These are phyloP conservation scores for Dinocampus coccinellae DNA, from an alignment of 2,888 invertebrate species.

Conservation along the genomic window DNA sequence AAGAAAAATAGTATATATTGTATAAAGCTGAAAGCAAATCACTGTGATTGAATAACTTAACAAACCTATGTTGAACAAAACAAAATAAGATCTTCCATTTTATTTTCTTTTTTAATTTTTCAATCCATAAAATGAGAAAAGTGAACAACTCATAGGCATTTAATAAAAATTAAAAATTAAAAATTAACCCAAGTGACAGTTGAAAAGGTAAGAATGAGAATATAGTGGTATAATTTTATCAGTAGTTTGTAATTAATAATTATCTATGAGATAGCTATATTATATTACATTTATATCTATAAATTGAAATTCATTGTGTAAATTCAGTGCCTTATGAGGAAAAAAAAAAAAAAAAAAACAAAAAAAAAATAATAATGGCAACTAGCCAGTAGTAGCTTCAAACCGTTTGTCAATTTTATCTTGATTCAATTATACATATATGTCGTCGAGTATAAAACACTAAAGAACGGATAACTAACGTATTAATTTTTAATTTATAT, in stretches of 20 bases:
- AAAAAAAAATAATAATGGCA: too few relatives aligned
- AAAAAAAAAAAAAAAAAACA: too few relatives aligned
- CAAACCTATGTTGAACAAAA: not conserved
- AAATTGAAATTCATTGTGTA: slow-evolving; percentile 40
- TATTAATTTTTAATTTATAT: not conserved
- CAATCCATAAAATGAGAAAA: too few relatives aligned
- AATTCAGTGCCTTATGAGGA: slow-evolving; percentile 58
- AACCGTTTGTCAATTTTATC: not conserved
- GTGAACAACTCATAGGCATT: not conserved
- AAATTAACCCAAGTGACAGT: not conserved
- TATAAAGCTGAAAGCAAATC: slow-evolving; percentile 1
- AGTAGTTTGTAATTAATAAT: slow-evolving; percentile 30
- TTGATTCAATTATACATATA: not conserved
- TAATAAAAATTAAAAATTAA: not conserved
- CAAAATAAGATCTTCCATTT: slow-evolving; percentile 14
- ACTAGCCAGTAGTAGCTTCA: slow-evolving; percentile 23
- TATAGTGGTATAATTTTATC: not conserved
- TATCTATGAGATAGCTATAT: not conserved
- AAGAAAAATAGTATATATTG: slow-evolving; percentile 9
- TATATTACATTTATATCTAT: slow-evolving; percentile 10
- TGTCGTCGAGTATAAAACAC: not conserved
- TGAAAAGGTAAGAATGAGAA: not conserved
- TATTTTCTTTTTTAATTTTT: not conserved
- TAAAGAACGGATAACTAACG: too few relatives aligned
- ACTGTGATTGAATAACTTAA: slow-evolving; percentile 28